Evolutionary conservation across 2,797 vertebrate genomes (phyloP).

Genomic region (Zenarchopterus dispar): DNA sequence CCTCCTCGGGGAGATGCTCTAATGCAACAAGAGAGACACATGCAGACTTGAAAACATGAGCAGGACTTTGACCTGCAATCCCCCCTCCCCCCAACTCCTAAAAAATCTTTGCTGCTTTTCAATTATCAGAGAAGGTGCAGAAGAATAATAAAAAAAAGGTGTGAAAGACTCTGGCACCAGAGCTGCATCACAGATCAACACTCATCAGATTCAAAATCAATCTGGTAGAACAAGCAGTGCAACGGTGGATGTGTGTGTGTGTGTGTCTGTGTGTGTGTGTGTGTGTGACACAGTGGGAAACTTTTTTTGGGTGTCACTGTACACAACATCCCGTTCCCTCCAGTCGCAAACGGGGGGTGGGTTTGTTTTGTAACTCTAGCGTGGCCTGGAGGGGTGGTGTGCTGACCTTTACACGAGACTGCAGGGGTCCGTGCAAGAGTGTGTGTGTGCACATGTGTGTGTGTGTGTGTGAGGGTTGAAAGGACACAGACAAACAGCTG

Average conservation of each 20-base stretch:
- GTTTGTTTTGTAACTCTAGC: constrained; percentile 82
- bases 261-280: constrained; percentile 3
- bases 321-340: constrained; percentile 3
- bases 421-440: not conserved
- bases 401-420: constrained; percentile 69
- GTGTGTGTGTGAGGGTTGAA: constrained; percentile 22
- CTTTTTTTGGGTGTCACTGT: constrained; percentile 30
- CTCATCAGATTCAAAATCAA: not conserved
- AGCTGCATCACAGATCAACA: constrained; percentile 7
- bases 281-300: constrained; percentile 1
- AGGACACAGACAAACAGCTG: constrained; percentile 65
- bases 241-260: not conserved
- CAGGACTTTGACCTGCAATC: constrained; percentile 7
- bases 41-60: constrained; percentile 34
- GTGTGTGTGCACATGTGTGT: not conserved
- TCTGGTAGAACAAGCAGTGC: not conserved
- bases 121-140: not conserved
- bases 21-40: constrained; percentile 16
- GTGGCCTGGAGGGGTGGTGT: constrained; percentile 47
- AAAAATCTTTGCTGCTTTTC: constrained; percentile 4
- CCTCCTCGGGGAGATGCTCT: constrained; percentile 55
- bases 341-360: not conserved
- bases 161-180: not conserved
- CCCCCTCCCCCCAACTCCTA: no score
- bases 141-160: not conserved